phyloP scores from a whole-genome alignment of 2,113 vertebrate genomes.

The Onychostoma macrolepis region DNA sequence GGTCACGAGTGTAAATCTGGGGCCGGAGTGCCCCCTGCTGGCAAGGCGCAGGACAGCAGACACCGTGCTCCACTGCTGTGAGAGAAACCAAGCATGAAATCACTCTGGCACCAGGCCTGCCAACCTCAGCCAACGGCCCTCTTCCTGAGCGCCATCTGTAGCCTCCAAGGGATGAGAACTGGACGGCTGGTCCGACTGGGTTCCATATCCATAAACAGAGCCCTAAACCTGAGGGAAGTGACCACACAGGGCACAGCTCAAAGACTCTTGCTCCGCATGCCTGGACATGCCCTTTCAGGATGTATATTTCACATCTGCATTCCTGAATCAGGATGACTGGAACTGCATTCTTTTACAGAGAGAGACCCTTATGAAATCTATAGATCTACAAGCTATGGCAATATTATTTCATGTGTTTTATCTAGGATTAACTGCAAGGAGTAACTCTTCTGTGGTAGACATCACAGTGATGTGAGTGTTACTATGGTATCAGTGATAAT shows the following conservation, averaged over 20 bases:
- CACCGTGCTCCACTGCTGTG: constrained; percentile 57
- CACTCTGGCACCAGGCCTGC: constrained; percentile 73
- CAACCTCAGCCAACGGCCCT: constrained; percentile 65
- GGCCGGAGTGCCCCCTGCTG: constrained; percentile 77
- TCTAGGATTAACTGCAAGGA: neutral
- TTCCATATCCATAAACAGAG: constrained; percentile 38
- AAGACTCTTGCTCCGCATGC: neutral
- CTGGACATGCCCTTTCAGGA: neutral
- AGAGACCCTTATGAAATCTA: neutral
- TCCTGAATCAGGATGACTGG: neutral
- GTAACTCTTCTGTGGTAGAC: neutral
- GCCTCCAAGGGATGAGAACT: constrained; percentile 47
- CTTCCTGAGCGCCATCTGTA: constrained; percentile 46
- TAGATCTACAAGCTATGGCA: neutral
- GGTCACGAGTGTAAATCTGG: constrained; percentile 48
- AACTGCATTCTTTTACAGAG: neutral
- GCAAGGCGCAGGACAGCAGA: constrained; percentile 24
- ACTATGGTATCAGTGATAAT: neutral
- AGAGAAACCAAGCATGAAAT: constrained; percentile 74
- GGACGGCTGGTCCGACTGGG: constrained; percentile 34
- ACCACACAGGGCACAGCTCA: constrained; percentile 19
- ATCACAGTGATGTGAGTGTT: neutral
- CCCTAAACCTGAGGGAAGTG: constrained; percentile 24
- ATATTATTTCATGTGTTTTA: neutral
- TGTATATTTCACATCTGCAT: constrained; percentile 26